Conservation (phyloP, 2,113 vertebrate genomes). For the Ochotona curzoniae region DNA sequence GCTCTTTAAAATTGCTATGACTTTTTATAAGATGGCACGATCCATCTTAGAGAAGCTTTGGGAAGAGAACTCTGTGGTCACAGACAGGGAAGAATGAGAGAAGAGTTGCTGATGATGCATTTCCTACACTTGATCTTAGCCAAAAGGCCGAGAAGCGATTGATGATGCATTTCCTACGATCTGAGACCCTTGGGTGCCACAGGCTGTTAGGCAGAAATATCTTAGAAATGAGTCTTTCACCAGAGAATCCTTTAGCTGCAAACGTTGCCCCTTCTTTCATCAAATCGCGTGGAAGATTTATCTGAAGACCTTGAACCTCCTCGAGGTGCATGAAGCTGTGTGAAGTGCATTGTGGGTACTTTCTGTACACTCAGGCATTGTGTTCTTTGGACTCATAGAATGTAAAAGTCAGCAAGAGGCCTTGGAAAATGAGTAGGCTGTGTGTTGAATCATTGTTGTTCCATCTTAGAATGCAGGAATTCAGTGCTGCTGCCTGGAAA, state of each 20-base stretch:
- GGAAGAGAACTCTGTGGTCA: neutral
- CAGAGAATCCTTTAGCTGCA: conserved; percentile 32
- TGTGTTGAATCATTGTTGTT: conserved; percentile 51
- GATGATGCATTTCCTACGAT: neutral
- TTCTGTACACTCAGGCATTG: neutral
- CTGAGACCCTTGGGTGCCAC: neutral
- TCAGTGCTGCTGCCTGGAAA: neutral
- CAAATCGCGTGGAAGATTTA: conserved; percentile 37
- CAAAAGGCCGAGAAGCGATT: too few relatives aligned
- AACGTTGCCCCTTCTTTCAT: neutral
- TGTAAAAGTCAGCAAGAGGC: conserved; percentile 25
- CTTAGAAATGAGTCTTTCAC: neutral
- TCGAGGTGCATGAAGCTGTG: conserved; percentile 14
- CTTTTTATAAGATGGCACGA: neutral
- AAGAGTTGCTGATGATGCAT: conserved; percentile 14
- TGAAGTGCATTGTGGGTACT: conserved; percentile 17
- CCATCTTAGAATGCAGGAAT: neutral
- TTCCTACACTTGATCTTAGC: too few relatives aligned
- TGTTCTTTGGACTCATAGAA: conserved; percentile 55
- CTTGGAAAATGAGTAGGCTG: conserved; percentile 31
- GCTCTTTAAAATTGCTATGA: neutral
- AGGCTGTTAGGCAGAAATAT: neutral
- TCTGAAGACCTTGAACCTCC: conserved; percentile 41
- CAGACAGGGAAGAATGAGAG: neutral
- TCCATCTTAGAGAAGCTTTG: neutral